Evolutionary conservation across 23 tunicate genomes (phyloP).

Genomic region (Halocynthia roretzi): DNA sequence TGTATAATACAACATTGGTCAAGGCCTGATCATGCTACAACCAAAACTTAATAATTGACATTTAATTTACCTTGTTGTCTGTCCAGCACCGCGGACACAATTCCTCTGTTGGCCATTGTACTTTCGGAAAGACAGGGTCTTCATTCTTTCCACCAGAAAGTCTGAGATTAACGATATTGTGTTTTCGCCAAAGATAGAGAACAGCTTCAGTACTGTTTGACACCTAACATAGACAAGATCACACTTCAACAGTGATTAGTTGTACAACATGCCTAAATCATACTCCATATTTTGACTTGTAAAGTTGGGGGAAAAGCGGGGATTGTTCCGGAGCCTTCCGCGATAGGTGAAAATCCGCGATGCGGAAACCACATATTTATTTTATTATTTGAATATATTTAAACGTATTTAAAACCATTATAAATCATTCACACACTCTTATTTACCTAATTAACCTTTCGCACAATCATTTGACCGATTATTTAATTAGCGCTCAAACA

Average conservation of each 20-base stretch:
- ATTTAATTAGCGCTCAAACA: too few relatives aligned
- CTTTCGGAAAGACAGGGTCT: slow-evolving; percentile 33
- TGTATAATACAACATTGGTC: neutral
- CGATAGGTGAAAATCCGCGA: too few relatives aligned
- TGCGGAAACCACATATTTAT: too few relatives aligned
- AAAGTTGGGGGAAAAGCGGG: too few relatives aligned
- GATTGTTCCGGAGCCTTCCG: too few relatives aligned
- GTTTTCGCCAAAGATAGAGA: slow-evolving; percentile 21
- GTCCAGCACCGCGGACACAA: slow-evolving; percentile 12
- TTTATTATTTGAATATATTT: too few relatives aligned
- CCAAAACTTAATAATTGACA: neutral
- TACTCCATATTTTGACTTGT: too few relatives aligned
- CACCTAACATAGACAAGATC: neutral
- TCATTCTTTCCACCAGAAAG: slow-evolving; percentile 30
- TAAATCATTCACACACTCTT: too few relatives aligned
- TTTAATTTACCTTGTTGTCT: slow-evolving; percentile 3
- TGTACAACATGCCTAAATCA: too few relatives aligned
- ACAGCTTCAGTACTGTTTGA: slow-evolving; percentile 16
- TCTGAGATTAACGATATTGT: slow-evolving; percentile 24
- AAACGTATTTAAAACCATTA: too few relatives aligned
- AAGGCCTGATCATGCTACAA: neutral
- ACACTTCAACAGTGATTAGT: neutral
- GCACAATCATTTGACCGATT: too few relatives aligned
- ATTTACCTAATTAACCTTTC: too few relatives aligned
- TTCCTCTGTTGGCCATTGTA: slow-evolving; percentile 18